Evolutionary conservation across 1,140 invertebrate genomes (phyloP).

Genomic region (Drosophila ambigua): DNA sequence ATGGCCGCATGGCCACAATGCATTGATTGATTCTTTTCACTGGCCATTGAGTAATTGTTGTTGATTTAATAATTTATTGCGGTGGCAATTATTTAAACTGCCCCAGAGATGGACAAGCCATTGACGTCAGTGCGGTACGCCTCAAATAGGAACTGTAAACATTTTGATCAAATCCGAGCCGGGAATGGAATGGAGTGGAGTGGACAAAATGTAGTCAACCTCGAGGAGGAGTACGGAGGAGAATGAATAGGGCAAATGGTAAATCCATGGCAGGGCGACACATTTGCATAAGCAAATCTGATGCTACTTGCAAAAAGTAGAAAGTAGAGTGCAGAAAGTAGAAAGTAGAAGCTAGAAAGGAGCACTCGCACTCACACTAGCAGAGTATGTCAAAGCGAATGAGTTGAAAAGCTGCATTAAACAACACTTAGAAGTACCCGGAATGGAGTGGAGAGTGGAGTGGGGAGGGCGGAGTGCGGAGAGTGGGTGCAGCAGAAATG

Average conservation of each 20-base stretch:
- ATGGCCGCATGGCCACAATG: constrained; percentile 3
- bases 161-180: constrained; percentile 11
- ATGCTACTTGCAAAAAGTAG: constrained; percentile 33
- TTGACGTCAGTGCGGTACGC: constrained; percentile 59
- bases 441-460: not conserved
- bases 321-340: not conserved
- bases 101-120: constrained; percentile 13
- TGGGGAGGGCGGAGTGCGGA: not conserved
- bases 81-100: constrained; percentile 73
- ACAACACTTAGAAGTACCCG: constrained; percentile 56
- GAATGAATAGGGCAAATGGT: constrained; percentile 37
- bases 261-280: constrained; percentile 54
- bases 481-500: constrained; percentile 66
- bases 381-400: constrained; percentile 35
- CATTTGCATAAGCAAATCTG: constrained; percentile 69
- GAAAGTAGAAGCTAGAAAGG: constrained; percentile 10
- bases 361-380: constrained; percentile 2
- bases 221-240: not conserved
- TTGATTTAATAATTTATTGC: constrained; percentile 79
- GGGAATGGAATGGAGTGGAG: not conserved
- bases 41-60: constrained; percentile 71
- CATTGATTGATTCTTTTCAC: constrained; percentile 70
- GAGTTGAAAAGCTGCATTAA: constrained; percentile 74
- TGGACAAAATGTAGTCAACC: no score
- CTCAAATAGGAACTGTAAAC: constrained; percentile 40